Percentiles rank a stretch among this genome's conserved stretches.
Evolutionary conservation across 2,113 vertebrate species (phyloP).

Genomic region (Lepus americanus): DNA sequence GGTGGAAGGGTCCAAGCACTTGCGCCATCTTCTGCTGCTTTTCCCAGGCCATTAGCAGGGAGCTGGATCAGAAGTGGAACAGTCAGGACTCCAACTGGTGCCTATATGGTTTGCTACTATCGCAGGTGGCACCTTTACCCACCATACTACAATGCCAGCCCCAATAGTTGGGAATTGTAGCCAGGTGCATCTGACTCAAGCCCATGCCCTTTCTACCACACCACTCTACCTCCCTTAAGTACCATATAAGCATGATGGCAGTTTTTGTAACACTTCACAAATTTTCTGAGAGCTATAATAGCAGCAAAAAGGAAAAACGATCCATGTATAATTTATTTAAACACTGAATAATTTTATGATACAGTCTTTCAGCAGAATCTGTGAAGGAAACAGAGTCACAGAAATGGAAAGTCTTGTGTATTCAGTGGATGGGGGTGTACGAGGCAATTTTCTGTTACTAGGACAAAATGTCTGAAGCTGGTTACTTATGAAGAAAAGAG

Average conservation of each 20-base stretch:
- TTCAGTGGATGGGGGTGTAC: not conserved
- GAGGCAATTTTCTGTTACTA: too few relatives aligned
- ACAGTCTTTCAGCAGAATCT: not conserved
- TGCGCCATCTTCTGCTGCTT: too few relatives aligned
- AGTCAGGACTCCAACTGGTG: too few relatives aligned
- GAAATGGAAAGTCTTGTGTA: not conserved
- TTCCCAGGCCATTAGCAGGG: too few relatives aligned
- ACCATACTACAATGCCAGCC: too few relatives aligned
- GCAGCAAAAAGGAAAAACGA: not conserved
- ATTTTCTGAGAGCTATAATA: not conserved
- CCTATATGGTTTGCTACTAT: too few relatives aligned
- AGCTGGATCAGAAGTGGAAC: too few relatives aligned
- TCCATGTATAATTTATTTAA: not conserved
- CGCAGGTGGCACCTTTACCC: too few relatives aligned
- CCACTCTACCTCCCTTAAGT: accelerated
- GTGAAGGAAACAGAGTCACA: conserved; percentile 4
- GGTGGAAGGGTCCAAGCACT: too few relatives aligned
- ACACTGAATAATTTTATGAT: not conserved
- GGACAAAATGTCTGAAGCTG: too few relatives aligned
- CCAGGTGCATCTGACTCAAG: accelerated
- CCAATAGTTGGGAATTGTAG: accelerated
- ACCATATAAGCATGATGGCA: not conserved
- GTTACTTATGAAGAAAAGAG: too few relatives aligned
- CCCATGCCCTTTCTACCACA: accelerated
- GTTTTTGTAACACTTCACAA: not conserved